phyloP scores from a whole-genome alignment of 2,113 vertebrate species.

The Dunckerocampus dactyliophorus region DNA sequence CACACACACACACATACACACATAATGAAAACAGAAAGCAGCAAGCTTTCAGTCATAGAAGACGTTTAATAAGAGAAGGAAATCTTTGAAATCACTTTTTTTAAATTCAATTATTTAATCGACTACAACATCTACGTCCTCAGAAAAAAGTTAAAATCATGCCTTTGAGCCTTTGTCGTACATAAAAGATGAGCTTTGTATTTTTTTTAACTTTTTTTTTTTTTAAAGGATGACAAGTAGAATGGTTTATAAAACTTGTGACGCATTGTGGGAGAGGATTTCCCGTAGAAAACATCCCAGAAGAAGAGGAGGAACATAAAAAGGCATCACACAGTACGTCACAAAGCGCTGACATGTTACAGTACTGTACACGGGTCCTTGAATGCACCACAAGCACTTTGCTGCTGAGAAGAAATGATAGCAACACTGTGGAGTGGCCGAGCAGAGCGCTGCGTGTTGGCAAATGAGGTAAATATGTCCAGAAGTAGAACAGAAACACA shows the following conservation, averaged over 20 bases:
- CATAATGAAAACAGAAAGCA: neutral
- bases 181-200: slow-evolving; percentile 65
- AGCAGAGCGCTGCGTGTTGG: slow-evolving; percentile 40
- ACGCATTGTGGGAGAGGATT: slow-evolving; percentile 58
- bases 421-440: slow-evolving; percentile 53
- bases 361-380: slow-evolving; percentile 72
- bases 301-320: slow-evolving; percentile 24
- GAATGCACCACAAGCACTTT: slow-evolving; percentile 58
- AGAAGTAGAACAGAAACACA: slow-evolving; percentile 13
- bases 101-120: slow-evolving; percentile 62
- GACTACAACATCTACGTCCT: slow-evolving; percentile 68
- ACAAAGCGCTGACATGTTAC: slow-evolving; percentile 68
- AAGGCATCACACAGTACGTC: slow-evolving; percentile 64
- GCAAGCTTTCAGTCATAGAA: slow-evolving; percentile 51
- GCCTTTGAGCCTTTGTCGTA: slow-evolving; percentile 66
- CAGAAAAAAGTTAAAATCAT: slow-evolving; percentile 71
- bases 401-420: slow-evolving; percentile 45
- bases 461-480: slow-evolving; percentile 64
- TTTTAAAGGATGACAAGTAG: slow-evolving; percentile 57
- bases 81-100: slow-evolving; percentile 67
- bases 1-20: neutral
- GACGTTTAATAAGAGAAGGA: slow-evolving; percentile 72
- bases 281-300: slow-evolving; percentile 60
- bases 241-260: slow-evolving; percentile 9
- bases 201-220: slow-evolving; percentile 19